Conservation (phyloP, 2,888 invertebrate genomes). For the Crioceris asparagi region DNA sequence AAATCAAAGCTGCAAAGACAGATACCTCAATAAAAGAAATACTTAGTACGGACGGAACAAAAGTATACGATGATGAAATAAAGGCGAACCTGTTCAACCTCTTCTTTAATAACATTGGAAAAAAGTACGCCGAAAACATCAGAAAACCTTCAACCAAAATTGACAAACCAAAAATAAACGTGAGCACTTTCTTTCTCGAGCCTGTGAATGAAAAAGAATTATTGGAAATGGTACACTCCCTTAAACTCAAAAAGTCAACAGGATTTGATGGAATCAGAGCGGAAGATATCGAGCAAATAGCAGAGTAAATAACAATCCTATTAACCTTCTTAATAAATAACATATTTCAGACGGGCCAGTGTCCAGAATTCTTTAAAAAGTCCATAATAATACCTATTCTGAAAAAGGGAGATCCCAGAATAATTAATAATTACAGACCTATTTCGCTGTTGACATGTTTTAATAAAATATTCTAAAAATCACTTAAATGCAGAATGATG, state of each 20-base stretch:
- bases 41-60: no score
- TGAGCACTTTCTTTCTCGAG: not conserved
- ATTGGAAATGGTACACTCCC: not conserved
- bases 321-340: slow-evolving; percentile 4
- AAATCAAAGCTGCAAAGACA: no score
- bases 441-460: slow-evolving; percentile 6
- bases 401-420: slow-evolving; percentile 5
- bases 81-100: no score
- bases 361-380: slow-evolving; percentile 3
- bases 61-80: no score
- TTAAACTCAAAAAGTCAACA: slow-evolving; percentile 6
- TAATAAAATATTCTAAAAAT: slow-evolving; percentile 5
- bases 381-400: slow-evolving; percentile 4
- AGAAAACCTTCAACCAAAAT: not conserved
- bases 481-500: slow-evolving; percentile 4
- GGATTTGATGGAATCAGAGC: slow-evolving; percentile 4
- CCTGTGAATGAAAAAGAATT: slow-evolving; percentile 18
- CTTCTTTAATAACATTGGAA: not conserved
- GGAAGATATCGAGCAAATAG: slow-evolving; percentile 1
- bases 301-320: slow-evolving; percentile 1
- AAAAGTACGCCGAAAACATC: not conserved
- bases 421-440: slow-evolving; percentile 7
- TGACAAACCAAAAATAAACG: not conserved
- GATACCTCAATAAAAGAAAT: no score
- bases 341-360: not conserved